A percentile compares a stretch with the other conserved stretches of the same genome.
Conservation (phyloP, 2,888 invertebrate genomes). For the Cantharis nigra region DNA sequence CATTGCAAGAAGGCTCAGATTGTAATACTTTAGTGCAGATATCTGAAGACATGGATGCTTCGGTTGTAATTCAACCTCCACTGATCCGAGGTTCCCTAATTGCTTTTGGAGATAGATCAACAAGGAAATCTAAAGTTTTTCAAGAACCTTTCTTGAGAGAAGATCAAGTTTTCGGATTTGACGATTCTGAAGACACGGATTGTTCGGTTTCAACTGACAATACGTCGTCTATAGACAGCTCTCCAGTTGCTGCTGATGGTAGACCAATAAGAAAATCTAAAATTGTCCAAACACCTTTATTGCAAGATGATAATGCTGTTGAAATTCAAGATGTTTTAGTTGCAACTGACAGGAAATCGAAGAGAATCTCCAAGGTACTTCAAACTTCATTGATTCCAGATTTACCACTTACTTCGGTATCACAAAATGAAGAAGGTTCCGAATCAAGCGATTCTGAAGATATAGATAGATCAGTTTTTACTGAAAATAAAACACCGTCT, state of each 20-base stretch:
- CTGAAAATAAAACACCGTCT: neutral
- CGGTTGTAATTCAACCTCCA: neutral
- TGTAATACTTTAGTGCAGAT: neutral
- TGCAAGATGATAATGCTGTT: neutral
- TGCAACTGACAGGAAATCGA: neutral
- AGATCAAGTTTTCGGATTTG: neutral
- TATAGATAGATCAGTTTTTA: neutral
- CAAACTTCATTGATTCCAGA: neutral
- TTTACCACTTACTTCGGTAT: neutral
- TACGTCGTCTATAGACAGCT: neutral
- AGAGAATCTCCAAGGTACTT: neutral
- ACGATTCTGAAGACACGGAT: neutral
- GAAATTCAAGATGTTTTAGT: neutral
- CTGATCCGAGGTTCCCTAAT: neutral
- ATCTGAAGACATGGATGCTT: neutral
- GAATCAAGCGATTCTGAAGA: neutral
- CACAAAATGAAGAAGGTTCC: neutral
- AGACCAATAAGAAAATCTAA: neutral
- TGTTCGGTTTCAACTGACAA: neutral
- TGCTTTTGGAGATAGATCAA: neutral
- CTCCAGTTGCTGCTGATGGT: neutral
- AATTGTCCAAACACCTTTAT: neutral
- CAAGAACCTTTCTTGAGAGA: neutral
- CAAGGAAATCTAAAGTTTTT: neutral
- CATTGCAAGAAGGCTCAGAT: neutral